phyloP scores from a whole-genome alignment of 2,888 invertebrate genomes.

The Lordiphosa andalusiaca region DNA sequence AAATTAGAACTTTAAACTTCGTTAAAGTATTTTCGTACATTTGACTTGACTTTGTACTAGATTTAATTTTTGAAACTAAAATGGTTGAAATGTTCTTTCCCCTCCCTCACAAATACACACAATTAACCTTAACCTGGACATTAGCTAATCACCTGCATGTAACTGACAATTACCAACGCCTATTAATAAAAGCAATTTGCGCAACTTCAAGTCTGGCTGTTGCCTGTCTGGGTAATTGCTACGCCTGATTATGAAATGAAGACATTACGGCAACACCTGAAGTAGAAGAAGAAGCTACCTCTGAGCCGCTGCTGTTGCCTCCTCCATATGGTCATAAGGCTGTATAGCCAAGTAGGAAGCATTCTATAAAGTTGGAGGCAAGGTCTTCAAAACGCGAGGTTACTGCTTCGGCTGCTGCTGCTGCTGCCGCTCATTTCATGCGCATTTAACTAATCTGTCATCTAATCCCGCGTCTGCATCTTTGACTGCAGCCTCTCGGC shows the following conservation, averaged over 20 bases:
- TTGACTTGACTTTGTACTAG: too few relatives aligned
- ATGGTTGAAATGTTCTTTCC: too few relatives aligned
- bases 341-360: conserved; percentile 5
- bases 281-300: conserved; percentile 1
- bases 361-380: conserved; percentile 41
- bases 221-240: conserved; percentile 38
- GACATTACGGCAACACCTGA: conserved; percentile 65
- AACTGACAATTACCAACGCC: conserved; percentile 62
- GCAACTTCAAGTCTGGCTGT: conserved; percentile 39
- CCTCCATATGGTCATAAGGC: conserved; percentile 36
- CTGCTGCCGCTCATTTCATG: conserved; percentile 64
- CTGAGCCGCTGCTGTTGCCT: background rate
- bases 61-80: too few relatives aligned
- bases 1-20: too few relatives aligned
- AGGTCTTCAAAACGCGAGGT: conserved; percentile 16
- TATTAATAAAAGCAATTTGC: conserved; percentile 54
- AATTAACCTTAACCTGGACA: conserved; percentile 35
- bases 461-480: conserved; percentile 66
- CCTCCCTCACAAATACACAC: too few relatives aligned
- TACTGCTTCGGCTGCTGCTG: conserved; percentile 15
- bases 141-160: conserved; percentile 60
- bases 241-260: conserved; percentile 67
- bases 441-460: conserved; percentile 74
- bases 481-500: conserved; percentile 25
- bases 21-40: too few relatives aligned